Conservation (phyloP, 2,888 invertebrate species). For the Synanthedon myopaeformis region DNA sequence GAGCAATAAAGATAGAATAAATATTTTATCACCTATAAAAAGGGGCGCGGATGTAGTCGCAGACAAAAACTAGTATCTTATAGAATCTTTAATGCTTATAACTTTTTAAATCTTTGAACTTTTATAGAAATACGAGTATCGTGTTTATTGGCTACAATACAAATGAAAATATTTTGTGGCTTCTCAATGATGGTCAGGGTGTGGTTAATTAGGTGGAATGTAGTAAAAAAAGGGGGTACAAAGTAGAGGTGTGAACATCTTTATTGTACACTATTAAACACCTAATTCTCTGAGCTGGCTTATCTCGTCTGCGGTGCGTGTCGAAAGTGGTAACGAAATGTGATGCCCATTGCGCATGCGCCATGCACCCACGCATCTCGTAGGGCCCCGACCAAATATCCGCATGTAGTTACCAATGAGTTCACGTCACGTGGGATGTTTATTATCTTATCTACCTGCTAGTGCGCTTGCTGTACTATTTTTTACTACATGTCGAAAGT, state of each 20-base stretch:
- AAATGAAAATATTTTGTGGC: too few relatives aligned
- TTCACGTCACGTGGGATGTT: conserved; percentile 50
- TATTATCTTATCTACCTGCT: conserved; percentile 56
- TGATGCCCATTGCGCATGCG: conserved; percentile 46
- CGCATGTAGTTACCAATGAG: conserved; percentile 7
- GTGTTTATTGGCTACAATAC: too few relatives aligned
- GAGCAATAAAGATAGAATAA: too few relatives aligned
- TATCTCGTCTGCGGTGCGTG: conserved; percentile 35
- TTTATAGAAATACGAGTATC: too few relatives aligned
- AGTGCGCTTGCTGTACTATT: conserved; percentile 47
- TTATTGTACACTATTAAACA: conserved; percentile 19
- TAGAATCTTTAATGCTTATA: too few relatives aligned
- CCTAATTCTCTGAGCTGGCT: conserved; percentile 22
- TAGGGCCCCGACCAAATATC: conserved; percentile 4
- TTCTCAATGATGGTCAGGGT: neutral
- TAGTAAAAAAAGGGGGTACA: conserved; percentile 16
- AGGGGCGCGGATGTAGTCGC: too few relatives aligned
- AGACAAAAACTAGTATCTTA: too few relatives aligned
- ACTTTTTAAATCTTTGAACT: too few relatives aligned
- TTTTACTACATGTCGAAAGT: conserved; percentile 38
- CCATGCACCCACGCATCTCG: conserved; percentile 24
- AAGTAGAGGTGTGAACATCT: conserved; percentile 29
- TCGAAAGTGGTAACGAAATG: conserved; percentile 50
- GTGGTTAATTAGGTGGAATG: neutral
- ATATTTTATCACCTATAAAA: too few relatives aligned